Evolutionary conservation across 2,797 vertebrate species (phyloP).

Genomic region (Neopelma chrysocephalum): DNA sequence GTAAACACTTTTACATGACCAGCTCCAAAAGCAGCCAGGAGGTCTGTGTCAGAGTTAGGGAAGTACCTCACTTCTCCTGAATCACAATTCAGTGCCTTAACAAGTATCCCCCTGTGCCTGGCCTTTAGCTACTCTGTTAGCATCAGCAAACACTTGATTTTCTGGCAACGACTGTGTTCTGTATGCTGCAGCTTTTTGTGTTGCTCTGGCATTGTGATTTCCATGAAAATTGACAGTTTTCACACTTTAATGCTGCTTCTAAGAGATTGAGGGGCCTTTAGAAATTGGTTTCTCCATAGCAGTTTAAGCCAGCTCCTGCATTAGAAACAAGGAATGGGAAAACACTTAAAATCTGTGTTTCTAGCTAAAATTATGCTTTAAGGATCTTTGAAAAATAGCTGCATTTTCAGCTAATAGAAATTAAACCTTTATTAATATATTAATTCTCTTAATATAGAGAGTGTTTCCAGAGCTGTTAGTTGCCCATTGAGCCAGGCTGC

Average conservation of each 20-base stretch:
- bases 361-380: background rate
- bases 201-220: constrained; percentile 7
- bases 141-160: constrained; percentile 46
- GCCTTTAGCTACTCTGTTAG: constrained; percentile 17
- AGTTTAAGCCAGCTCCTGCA: background rate
- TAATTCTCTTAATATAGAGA: background rate
- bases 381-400: background rate
- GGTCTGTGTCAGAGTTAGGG: background rate
- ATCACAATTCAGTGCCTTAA: background rate
- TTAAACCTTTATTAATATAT: background rate
- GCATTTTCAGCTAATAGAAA: background rate
- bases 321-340: background rate
- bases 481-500: background rate
- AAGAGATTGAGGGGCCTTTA: background rate
- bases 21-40: background rate
- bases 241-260: constrained; percentile 7
- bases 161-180: background rate
- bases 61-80: constrained; percentile 1
- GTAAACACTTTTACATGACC: background rate
- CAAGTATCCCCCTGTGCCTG: constrained; percentile 21
- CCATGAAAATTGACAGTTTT: constrained; percentile 46
- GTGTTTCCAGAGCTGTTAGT: background rate
- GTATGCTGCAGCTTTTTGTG: constrained; percentile 34
- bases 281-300: background rate
- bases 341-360: background rate